These are phyloP conservation scores for Nephila pilipes DNA, from an alignment of 1,140 invertebrate species.

Conservation along the genomic window DNA sequence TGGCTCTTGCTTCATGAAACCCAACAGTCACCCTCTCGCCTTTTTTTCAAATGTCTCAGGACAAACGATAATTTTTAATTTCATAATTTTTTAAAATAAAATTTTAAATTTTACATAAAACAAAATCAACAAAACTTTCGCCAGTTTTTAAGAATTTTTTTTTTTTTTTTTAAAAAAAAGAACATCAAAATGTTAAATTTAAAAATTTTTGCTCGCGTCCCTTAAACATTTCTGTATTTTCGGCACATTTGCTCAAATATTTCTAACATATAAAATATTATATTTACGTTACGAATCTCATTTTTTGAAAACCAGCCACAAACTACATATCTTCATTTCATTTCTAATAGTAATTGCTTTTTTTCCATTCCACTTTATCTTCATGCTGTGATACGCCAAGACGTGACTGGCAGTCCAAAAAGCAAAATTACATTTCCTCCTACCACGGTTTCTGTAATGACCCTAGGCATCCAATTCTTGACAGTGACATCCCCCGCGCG, in stretches of 20 bases:
- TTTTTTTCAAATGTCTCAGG: too few relatives aligned
- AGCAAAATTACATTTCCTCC: neutral
- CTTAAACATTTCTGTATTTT: neutral
- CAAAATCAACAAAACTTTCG: too few relatives aligned
- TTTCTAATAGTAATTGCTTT: slow-evolving; percentile 28
- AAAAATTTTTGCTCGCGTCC: too few relatives aligned
- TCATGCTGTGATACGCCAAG: neutral
- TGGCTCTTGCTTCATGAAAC: too few relatives aligned
- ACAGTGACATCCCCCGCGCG: slow-evolving; percentile 3
- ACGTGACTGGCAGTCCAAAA: neutral
- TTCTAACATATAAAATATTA: neutral
- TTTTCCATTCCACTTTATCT: neutral
- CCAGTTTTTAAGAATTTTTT: too few relatives aligned
- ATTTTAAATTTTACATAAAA: too few relatives aligned
- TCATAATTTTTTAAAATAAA: too few relatives aligned
- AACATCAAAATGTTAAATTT: too few relatives aligned
- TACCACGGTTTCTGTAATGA: neutral
- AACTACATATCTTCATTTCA: neutral
- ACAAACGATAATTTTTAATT: too few relatives aligned
- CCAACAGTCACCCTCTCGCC: too few relatives aligned
- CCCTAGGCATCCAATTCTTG: neutral
- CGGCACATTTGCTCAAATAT: neutral
- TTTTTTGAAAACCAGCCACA: neutral
- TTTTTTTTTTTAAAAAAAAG: too few relatives aligned
- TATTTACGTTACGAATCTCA: neutral